A percentile compares a stretch with the other conserved stretches of the same genome.
These are phyloP conservation scores for Gnathochromis pfefferi DNA, from an alignment of 2,113 vertebrate genomes.

Conservation along the genomic window DNA sequence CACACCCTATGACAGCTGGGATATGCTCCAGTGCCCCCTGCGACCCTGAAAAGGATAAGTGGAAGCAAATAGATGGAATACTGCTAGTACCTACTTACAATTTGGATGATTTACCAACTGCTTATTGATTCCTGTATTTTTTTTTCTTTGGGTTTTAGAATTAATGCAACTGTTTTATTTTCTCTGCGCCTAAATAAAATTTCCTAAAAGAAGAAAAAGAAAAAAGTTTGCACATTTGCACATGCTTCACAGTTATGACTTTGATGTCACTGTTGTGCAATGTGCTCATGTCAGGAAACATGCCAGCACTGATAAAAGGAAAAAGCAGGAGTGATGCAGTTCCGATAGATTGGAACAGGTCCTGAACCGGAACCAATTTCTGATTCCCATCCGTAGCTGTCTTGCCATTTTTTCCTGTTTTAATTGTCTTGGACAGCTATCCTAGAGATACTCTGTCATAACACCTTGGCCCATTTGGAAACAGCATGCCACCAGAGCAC, in stretches of 20 bases:
- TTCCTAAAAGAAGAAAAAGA: background rate
- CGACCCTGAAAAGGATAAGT: fast-evolving
- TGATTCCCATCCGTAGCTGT: background rate
- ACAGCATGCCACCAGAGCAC: conserved; percentile 31
- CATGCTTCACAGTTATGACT: background rate
- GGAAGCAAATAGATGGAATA: background rate
- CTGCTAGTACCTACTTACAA: background rate
- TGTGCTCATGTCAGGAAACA: background rate
- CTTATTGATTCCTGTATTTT: background rate
- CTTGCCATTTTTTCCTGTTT: background rate
- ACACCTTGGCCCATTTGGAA: background rate
- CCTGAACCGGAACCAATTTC: background rate
- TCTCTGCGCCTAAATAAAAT: background rate
- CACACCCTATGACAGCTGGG: background rate
- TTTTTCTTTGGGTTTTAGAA: background rate
- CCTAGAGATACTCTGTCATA: background rate
- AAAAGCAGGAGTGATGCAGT: background rate
- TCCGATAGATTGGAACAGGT: background rate
- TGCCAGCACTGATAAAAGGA: background rate
- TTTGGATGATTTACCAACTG: background rate
- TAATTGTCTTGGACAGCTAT: background rate
- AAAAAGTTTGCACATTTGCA: background rate
- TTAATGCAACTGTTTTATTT: background rate
- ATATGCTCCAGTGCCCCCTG: fast-evolving
- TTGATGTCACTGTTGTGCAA: background rate